A percentile compares a stretch with the other conserved stretches of the same genome.
These are phyloP conservation scores for Apamea monoglypha DNA, from an alignment of 2,888 invertebrate genomes.

Conservation along the genomic window DNA sequence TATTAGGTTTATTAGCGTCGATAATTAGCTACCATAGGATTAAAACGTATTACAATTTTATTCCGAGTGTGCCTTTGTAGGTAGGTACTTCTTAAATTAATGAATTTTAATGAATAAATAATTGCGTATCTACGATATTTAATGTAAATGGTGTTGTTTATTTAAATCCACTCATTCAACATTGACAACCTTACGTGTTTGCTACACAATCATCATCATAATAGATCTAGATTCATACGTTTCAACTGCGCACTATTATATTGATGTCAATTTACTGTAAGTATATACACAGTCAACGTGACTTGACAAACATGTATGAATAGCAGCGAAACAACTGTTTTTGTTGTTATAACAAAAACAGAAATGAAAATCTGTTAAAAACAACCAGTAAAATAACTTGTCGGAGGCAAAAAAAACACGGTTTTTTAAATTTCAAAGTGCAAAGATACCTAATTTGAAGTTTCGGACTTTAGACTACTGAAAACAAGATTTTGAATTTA, in stretches of 20 bases:
- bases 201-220: constrained; percentile 23
- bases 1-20: neutral
- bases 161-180: neutral
- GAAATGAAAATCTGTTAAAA: neutral
- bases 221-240: constrained; percentile 26
- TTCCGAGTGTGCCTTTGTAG: neutral
- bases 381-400: neutral
- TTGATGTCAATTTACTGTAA: constrained; percentile 57
- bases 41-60: neutral
- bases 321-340: neutral
- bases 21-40: no score
- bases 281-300: constrained; percentile 27
- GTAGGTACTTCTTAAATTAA: neutral
- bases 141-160: constrained; percentile 10
- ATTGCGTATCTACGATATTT: neutral
- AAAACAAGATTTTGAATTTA: neutral
- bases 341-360: neutral
- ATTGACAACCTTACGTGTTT: constrained; percentile 25
- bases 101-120: neutral
- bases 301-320: constrained; percentile 20
- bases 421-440: no score
- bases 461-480: neutral
- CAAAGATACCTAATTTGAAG: no score
- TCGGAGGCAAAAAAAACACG: no score
- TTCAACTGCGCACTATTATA: constrained; percentile 60